Conservation (phyloP, 2,797 vertebrate genomes). For the Characodon lateralis region DNA sequence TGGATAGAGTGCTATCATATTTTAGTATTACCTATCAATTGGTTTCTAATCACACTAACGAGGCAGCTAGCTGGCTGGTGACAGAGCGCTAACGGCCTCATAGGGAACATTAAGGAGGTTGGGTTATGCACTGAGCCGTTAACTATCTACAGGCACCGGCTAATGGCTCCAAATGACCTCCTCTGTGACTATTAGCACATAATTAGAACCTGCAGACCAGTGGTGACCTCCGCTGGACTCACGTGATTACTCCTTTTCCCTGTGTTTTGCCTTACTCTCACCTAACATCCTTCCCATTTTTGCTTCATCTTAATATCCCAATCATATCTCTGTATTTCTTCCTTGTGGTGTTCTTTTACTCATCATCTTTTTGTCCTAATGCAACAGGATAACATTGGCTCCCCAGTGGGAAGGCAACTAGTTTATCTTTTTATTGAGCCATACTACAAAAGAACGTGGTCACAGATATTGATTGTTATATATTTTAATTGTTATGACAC, state of each 20-base stretch:
- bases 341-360: constrained; percentile 42
- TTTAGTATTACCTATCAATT: constrained; percentile 90
- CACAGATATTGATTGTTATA: constrained; percentile 33
- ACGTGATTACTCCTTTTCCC: constrained; percentile 78
- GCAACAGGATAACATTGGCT: constrained; percentile 63
- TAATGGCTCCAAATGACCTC: constrained; percentile 90
- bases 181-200: constrained; percentile 89
- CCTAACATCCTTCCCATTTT: constrained; percentile 28
- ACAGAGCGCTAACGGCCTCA: constrained; percentile 86
- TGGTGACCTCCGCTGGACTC: constrained; percentile 86
- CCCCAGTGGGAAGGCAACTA: constrained; percentile 58
- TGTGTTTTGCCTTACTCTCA: constrained; percentile 52
- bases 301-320: constrained; percentile 10
- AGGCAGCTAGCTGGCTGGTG: constrained; percentile 85
- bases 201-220: constrained; percentile 89
- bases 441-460: constrained; percentile 43
- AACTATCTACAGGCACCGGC: constrained; percentile 88
- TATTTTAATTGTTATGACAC: constrained; percentile 36
- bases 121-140: constrained; percentile 89
- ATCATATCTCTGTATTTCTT: constrained; percentile 25
- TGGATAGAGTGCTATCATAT: constrained; percentile 82
- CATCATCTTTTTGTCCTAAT: constrained; percentile 50
- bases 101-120: constrained; percentile 87
- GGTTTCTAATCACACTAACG: constrained; percentile 88
- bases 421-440: constrained; percentile 68